Percentiles rank a stretch among this genome's conserved stretches.
phyloP scores from a whole-genome alignment of 2,797 vertebrate genomes.

The Astyanax mexicanus region DNA sequence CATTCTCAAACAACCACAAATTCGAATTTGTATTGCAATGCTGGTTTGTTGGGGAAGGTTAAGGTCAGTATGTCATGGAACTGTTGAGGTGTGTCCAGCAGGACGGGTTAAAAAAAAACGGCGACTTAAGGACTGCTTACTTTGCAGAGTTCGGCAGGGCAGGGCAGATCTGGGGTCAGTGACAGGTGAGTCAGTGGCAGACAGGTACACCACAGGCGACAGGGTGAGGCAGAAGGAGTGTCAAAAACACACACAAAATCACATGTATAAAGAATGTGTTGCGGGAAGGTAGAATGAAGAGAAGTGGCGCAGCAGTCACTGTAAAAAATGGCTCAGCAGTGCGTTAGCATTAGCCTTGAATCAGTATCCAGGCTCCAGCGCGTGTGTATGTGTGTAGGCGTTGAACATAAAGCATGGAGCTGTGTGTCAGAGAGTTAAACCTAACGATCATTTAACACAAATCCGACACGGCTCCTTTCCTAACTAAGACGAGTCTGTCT shows the following conservation, averaged over 20 bases:
- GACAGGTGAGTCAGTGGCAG: constrained; percentile 28
- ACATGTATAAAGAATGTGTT: background rate
- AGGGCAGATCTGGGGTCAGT: constrained; percentile 29
- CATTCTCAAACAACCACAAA: too few species aligned
- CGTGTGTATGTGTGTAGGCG: background rate
- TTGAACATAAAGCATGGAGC: constrained; percentile 16
- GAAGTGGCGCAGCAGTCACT: constrained; percentile 47
- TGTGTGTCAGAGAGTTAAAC: background rate
- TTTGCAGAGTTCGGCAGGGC: background rate
- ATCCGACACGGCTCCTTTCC: constrained; percentile 15
- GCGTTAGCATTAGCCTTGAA: constrained; percentile 16
- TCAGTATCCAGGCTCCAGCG: constrained; percentile 22
- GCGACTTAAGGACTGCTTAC: background rate
- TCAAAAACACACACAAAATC: background rate
- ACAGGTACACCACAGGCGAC: constrained; percentile 31
- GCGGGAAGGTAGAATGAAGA: background rate
- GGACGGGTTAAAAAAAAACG: background rate
- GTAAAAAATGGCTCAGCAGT: constrained; percentile 34
- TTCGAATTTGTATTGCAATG: too few species aligned
- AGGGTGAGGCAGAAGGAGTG: constrained; percentile 27
- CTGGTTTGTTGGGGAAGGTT: background rate
- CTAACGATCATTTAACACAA: constrained; percentile 20
- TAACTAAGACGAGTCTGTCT: constrained; percentile 16
- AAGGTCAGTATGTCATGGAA: background rate
- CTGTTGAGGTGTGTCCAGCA: background rate